A percentile compares a stretch with the other conserved stretches of the same genome.
These are phyloP conservation scores for Enteromius anoplus DNA, from an alignment of 2,797 vertebrate genomes.

Conservation along the genomic window DNA sequence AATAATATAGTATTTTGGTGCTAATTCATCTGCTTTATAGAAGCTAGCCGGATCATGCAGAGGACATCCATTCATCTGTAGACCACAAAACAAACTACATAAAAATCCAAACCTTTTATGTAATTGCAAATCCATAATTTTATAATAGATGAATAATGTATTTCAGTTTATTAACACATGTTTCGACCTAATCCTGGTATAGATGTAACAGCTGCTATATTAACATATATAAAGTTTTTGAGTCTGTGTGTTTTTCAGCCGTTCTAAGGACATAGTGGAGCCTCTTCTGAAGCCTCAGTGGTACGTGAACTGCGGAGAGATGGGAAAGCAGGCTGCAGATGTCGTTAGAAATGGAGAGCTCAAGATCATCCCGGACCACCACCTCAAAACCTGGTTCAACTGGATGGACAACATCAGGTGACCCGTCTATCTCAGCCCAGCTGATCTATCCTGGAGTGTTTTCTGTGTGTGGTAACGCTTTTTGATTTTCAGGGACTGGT, in stretches of 20 bases:
- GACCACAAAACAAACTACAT: neutral
- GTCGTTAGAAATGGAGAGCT: constrained; percentile 82
- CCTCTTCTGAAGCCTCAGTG: constrained; percentile 91
- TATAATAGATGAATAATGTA: neutral
- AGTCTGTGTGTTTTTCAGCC: constrained; percentile 70
- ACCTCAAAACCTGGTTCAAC: constrained; percentile 88
- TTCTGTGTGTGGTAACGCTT: neutral
- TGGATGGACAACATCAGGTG: constrained; percentile 95
- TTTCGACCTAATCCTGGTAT: neutral
- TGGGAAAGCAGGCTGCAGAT: constrained; percentile 87
- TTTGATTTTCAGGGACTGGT: constrained; percentile 85
- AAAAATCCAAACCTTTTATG: neutral
- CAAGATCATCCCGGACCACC: constrained; percentile 86
- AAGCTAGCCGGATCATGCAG: neutral
- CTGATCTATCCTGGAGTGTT: neutral
- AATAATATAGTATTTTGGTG: neutral
- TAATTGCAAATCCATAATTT: neutral
- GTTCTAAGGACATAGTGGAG: constrained; percentile 93
- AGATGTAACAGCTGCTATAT: neutral
- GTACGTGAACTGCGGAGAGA: constrained; percentile 87
- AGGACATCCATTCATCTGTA: too few species aligned
- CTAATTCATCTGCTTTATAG: neutral
- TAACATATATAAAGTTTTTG: neutral
- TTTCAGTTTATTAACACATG: neutral
- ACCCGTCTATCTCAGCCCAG: neutral